These are phyloP conservation scores for Furcula furcula DNA, from an alignment of 2,888 invertebrate genomes.

Conservation along the genomic window DNA sequence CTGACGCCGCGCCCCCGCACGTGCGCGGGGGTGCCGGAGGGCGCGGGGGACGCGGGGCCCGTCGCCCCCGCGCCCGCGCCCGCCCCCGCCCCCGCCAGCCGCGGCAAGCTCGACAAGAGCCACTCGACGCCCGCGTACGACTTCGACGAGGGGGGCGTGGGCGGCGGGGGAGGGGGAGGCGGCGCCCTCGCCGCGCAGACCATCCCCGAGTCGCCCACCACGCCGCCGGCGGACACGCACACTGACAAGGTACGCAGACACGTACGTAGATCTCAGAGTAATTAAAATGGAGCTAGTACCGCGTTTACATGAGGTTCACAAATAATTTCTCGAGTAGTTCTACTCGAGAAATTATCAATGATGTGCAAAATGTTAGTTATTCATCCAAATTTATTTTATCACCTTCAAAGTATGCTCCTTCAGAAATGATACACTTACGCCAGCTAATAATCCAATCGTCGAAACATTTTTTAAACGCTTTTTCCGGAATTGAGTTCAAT, in stretches of 20 bases:
- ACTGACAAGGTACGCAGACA: conserved; percentile 15
- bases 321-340: too few relatives aligned
- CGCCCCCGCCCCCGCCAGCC: conserved; percentile 26
- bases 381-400: too few relatives aligned
- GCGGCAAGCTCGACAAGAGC: conserved; percentile 86
- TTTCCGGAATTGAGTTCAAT: too few relatives aligned
- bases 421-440: too few relatives aligned
- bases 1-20: conserved; percentile 86
- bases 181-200: conserved; percentile 41
- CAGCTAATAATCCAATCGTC: too few relatives aligned
- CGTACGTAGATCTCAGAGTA: too few relatives aligned
- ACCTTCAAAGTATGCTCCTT: too few relatives aligned
- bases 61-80: conserved; percentile 4
- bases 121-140: conserved; percentile 93
- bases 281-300: too few relatives aligned
- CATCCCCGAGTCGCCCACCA: conserved; percentile 62
- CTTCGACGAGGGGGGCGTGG: conserved; percentile 60
- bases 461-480: too few relatives aligned
- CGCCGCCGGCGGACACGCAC: conserved; percentile 26
- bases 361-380: too few relatives aligned
- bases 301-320: too few relatives aligned
- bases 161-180: conserved; percentile 34
- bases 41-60: conserved; percentile 48
- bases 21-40: conserved; percentile 69
- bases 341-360: too few relatives aligned